Conservation (phyloP, 1,140 invertebrate genomes). For the Drosophila quadrilineata region DNA sequence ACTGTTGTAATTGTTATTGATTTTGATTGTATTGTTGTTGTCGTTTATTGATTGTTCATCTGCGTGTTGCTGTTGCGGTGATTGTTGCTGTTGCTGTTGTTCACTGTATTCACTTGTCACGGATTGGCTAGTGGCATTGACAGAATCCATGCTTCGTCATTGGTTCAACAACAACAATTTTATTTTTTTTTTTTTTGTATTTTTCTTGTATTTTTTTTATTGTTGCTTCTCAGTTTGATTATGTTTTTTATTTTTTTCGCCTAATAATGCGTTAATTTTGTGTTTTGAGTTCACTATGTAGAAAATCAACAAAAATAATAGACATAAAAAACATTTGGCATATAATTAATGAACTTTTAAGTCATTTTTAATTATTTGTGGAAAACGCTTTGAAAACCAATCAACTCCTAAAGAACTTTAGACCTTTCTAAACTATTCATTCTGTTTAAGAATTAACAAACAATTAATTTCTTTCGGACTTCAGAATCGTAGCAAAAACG, state of each 20-base stretch:
- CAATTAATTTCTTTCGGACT: too few relatives aligned
- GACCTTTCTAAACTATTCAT: too few relatives aligned
- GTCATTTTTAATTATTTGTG: constrained; percentile 70
- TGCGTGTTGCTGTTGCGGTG: constrained; percentile 82
- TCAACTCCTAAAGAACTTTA: not conserved
- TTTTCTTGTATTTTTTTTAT: constrained; percentile 6
- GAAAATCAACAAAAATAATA: constrained; percentile 36
- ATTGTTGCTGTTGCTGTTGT: constrained; percentile 80
- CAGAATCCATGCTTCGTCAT: constrained; percentile 83
- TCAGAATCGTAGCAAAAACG: too few relatives aligned
- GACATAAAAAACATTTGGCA: constrained; percentile 26
- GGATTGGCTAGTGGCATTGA: constrained; percentile 86
- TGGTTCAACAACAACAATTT: constrained; percentile 45
- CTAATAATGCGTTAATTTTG: constrained; percentile 20
- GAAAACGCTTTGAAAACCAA: not conserved
- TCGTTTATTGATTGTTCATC: constrained; percentile 82
- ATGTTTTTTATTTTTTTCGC: constrained; percentile 14
- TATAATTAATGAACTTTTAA: constrained; percentile 73
- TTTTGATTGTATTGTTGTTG: constrained; percentile 81
- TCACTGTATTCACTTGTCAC: constrained; percentile 86
- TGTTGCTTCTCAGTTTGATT: too few relatives aligned
- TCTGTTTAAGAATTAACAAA: too few relatives aligned
- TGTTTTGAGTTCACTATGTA: constrained; percentile 33
- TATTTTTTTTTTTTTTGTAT: constrained; percentile 16
- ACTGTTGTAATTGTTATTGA: constrained; percentile 81